Evolutionary conservation across 2,113 vertebrate species (phyloP), one percentile per base, ranked within the genome.

Genomic region (Zapornia atra): DNA sequence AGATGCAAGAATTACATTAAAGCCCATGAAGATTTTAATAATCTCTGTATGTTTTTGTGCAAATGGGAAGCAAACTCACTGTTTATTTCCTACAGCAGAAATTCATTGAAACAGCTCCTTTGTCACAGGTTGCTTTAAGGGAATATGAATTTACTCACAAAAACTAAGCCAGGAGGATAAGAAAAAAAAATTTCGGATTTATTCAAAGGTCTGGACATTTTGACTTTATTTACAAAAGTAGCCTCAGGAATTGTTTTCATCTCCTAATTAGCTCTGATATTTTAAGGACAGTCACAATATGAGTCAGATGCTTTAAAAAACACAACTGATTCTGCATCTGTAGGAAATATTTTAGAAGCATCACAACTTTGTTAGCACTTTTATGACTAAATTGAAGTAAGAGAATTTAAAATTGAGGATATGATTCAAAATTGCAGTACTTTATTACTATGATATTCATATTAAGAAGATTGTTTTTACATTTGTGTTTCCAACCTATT

Each of bases 151-250:
- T 94, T 93, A 86, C 70, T 92, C 60, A 75, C 20, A 82, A 53
- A 81, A 48, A 56, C 82, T 95, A 94, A 94, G 36, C 38, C 68
- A 59, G 48, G 51, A 96, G 17, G 40, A 92, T 87, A 96, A 96
- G 48, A 63, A 96, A 56, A 56, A 91, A 84, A 44, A 19, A 18
- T 18, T 19, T 46, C 78, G 92, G 85, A 90, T 96, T 97, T 94
- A 96, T 96, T 96, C 86, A 94, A 84, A 94, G 61, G 54, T 84
- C 78, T 73, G 83, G 56, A 94, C 5, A 21, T 69, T 97, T 95
- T 18, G 6, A 88, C 19, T 96, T 80, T 87, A 70, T 96, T 97
- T 98, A 79, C 71, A 94, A 95, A 92, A 92, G 78, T 82, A 34
- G 92, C 66, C 77, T 94, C 36, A 44, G 42, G 72, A 50, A 63